phyloP scores from a whole-genome alignment of 2,888 invertebrate species.

The Anoncus sp. region DNA sequence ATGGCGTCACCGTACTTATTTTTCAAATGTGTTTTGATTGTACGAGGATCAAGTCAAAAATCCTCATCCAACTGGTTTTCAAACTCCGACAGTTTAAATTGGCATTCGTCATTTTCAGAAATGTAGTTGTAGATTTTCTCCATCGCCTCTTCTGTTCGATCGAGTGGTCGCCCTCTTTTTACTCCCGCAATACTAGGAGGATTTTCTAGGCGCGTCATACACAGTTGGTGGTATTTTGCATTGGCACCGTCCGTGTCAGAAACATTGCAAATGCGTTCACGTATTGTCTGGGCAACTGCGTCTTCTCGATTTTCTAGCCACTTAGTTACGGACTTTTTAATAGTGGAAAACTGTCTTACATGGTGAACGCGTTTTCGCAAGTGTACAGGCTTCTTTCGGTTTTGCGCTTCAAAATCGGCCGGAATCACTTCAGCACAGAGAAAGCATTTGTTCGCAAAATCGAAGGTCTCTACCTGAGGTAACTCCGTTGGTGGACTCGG shows the following conservation, averaged over 20 bases:
- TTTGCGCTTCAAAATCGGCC: slow-evolving; percentile 4
- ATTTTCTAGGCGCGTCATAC: slow-evolving; percentile 18
- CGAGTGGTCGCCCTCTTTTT: slow-evolving; percentile 8
- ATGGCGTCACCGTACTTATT: not conserved
- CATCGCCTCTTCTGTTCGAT: slow-evolving; percentile 33
- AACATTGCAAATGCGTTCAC: slow-evolving; percentile 29
- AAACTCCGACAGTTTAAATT: slow-evolving; percentile 36
- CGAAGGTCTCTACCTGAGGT: slow-evolving; percentile 19
- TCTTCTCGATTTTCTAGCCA: slow-evolving; percentile 20
- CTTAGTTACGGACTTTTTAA: slow-evolving; percentile 15
- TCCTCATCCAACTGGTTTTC: slow-evolving; percentile 28
- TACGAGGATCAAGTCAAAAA: slow-evolving; percentile 16
- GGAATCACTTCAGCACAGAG: slow-evolving; percentile 28
- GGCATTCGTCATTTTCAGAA: slow-evolving; percentile 40
- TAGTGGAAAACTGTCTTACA: slow-evolving; percentile 7
- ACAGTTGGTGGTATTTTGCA: slow-evolving; percentile 18
- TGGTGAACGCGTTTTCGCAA: slow-evolving; percentile 11
- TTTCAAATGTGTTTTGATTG: slow-evolving; percentile 21
- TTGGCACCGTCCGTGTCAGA: slow-evolving; percentile 18
- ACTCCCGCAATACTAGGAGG: not conserved
- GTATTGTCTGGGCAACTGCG: slow-evolving; percentile 15
- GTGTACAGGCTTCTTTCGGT: slow-evolving; percentile 25
- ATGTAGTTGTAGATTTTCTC: slow-evolving; percentile 29
- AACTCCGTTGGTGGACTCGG: not conserved
- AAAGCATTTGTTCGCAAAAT: slow-evolving; percentile 41